Evolutionary conservation across 2,113 vertebrate species (phyloP).

Genomic region (Pomatostomus ruficeps): DNA sequence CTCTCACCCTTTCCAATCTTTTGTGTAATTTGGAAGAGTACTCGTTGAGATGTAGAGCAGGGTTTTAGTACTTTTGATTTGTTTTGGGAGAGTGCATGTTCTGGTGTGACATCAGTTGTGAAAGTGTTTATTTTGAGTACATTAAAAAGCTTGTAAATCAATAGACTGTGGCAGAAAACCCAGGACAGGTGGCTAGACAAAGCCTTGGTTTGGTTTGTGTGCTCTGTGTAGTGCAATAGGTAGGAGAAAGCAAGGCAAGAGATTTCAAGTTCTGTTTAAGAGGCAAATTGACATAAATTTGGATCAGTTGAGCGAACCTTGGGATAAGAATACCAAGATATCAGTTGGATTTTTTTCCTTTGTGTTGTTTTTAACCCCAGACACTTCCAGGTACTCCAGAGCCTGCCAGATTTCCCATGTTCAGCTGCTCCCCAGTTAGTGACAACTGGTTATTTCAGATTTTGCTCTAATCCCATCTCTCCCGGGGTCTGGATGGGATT

Average conservation of each 20-base stretch:
- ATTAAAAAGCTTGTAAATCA: not conserved
- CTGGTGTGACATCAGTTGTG: not conserved
- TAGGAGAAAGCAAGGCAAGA: not conserved
- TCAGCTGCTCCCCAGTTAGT: not conserved
- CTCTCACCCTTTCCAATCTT: not conserved
- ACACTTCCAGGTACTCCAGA: not conserved
- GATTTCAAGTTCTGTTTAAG: not conserved
- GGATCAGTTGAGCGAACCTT: not conserved
- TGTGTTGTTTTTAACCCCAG: not conserved
- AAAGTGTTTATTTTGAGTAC: not conserved
- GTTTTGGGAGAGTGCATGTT: not conserved
- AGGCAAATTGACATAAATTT: not conserved
- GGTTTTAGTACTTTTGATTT: not conserved
- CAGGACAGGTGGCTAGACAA: not conserved
- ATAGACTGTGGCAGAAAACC: not conserved
- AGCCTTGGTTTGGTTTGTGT: not conserved
- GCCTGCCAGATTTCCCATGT: not conserved
- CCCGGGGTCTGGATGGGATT: not conserved
- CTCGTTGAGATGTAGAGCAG: not conserved
- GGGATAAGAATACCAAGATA: not conserved
- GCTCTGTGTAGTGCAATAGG: not conserved
- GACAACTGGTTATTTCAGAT: not conserved
- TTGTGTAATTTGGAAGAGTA: not conserved
- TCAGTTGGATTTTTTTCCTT: rapidly evolving
- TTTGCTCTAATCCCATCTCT: not conserved